A percentile compares a stretch with the other conserved stretches of the same genome.
Evolutionary conservation across 2,888 invertebrate genomes (phyloP).

Genomic region (Catocala sponsa): DNA sequence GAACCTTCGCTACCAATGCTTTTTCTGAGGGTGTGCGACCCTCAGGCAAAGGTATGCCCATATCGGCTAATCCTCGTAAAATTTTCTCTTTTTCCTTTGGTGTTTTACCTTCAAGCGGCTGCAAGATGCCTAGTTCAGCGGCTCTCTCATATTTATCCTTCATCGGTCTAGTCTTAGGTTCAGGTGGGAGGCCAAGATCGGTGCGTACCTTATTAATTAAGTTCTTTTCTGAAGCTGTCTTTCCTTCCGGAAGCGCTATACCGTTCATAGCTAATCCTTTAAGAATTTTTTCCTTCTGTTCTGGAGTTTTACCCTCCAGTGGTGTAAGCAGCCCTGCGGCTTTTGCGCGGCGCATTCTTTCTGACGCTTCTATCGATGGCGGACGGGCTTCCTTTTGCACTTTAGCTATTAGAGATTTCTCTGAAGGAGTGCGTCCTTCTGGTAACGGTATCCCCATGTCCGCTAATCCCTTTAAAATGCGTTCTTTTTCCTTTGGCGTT

Average conservation of each 20-base stretch:
- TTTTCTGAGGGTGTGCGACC: conserved; percentile 25
- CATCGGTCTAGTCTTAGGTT: conserved; percentile 46
- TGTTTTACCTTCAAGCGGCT: conserved; percentile 4
- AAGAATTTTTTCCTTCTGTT: conserved; percentile 29
- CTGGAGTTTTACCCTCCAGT: too few relatives aligned
- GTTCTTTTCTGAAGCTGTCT: too few relatives aligned
- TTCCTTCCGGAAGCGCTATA: conserved; percentile 19
- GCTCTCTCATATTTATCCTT: conserved; percentile 55
- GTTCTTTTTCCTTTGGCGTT: too few relatives aligned
- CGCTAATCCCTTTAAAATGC: too few relatives aligned
- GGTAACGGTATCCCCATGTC: too few relatives aligned
- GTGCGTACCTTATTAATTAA: too few relatives aligned
- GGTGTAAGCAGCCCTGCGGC: too few relatives aligned
- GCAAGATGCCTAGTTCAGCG: conserved; percentile 24
- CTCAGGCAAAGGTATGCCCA: conserved; percentile 15
- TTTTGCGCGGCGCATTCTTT: too few relatives aligned
- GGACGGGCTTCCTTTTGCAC: too few relatives aligned
- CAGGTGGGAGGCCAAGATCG: conserved; percentile 5
- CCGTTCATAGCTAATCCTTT: neutral
- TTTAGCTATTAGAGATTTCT: too few relatives aligned
- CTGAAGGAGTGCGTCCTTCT: too few relatives aligned
- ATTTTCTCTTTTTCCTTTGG: conserved; percentile 15
- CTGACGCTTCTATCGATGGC: too few relatives aligned
- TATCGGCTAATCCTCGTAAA: conserved; percentile 5
- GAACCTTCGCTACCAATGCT: neutral